phyloP scores from a whole-genome alignment of 2,888 invertebrate species.

The Habrosyne pyritoides region DNA sequence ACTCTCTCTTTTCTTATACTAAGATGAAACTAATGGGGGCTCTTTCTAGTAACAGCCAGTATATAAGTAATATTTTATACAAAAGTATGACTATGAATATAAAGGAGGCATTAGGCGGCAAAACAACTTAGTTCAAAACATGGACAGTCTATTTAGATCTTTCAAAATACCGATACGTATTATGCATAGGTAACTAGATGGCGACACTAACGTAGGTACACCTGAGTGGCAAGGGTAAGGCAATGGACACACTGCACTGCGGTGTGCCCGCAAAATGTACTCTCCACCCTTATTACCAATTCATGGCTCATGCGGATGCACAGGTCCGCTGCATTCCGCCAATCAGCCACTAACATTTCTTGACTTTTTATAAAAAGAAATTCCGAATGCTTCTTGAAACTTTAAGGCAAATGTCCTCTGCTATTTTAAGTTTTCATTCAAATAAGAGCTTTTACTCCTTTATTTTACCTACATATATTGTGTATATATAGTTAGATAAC shows the following conservation, averaged over 20 bases:
- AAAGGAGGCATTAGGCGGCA: background rate
- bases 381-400: background rate
- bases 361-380: slow-evolving; percentile 30
- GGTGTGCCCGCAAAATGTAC: slow-evolving; percentile 52
- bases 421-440: too few species aligned
- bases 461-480: too few species aligned
- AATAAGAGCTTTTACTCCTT: too few species aligned
- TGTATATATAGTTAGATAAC: too few species aligned
- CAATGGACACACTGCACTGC: slow-evolving; percentile 22
- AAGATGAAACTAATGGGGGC: background rate
- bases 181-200: slow-evolving; percentile 27
- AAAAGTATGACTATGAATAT: background rate
- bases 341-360: slow-evolving; percentile 41
- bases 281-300: slow-evolving; percentile 60
- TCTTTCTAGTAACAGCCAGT: background rate
- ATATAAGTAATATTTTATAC: background rate
- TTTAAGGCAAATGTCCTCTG: background rate
- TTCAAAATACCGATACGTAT: slow-evolving; percentile 25
- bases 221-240: slow-evolving; percentile 10
- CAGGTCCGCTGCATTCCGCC: slow-evolving; percentile 44
- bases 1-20: background rate
- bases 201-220: slow-evolving; percentile 32
- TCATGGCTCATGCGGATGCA: slow-evolving; percentile 57
- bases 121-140: background rate
- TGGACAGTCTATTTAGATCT: background rate